Evolutionary conservation across 2,888 invertebrate genomes (phyloP), one percentile per base, ranked within the genome.

Genomic region (Falcaria lacertinaria): DNA sequence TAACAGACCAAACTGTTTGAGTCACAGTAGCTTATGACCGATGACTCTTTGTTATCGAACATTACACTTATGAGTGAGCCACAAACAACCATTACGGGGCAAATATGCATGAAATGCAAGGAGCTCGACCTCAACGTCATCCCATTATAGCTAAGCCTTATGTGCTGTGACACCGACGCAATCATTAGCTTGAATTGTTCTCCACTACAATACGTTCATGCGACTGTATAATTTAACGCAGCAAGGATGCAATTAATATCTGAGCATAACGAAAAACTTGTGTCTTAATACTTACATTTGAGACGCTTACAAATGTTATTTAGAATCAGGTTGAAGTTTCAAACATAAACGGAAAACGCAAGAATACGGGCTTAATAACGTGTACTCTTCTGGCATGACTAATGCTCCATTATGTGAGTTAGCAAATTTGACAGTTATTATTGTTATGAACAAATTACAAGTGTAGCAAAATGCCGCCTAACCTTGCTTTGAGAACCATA

Each of bases 401-500:
- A 45, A 50, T 32, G 38, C 25, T 5, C 22, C 22, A 22, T 7
- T 6, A 34, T 39, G 38, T 14, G 52, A 38, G 43, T 46, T 35
- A 37, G 45, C 42, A 39, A 57, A 58, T 57, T 50, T 41, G 51
- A 57, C 50, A 52, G 35, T 43, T 40, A 46, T n/a, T 45, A 48
- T 48, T 43, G 50, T 42, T 41, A 50, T 47, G 34, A 52, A 55
- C 42, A 57, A 55, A 57, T 49, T 4, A 6, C 19, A 4, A 47
- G 45, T 47, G 42, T 42, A 45, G 39, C 47, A 37, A 43, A 53
- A 50, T 51, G 48, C 47, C 47, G 56, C 46, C 38, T 55, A 57
- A 57, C 56, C 54, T 60, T 57, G 56, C 46, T 50, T 56, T 52
- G 42, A 47, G 54, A 58, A 61, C 57, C 58, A 58, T 60, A 54